Percentiles rank a stretch among this genome's conserved stretches.
Evolutionary conservation across 2,888 invertebrate genomes (phyloP).

Genomic region (Clanis bilineata): DNA sequence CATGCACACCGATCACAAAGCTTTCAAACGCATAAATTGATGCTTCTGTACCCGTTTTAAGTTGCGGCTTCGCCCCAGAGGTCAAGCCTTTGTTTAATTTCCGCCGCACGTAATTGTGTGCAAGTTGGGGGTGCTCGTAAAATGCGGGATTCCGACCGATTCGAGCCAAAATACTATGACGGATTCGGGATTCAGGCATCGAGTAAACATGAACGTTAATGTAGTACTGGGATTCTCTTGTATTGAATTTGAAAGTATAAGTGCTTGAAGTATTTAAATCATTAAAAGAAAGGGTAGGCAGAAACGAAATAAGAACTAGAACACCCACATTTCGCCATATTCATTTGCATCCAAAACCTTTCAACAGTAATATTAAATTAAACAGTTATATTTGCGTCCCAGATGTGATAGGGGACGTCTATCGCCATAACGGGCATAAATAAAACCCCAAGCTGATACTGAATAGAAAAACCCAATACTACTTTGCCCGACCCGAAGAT

Average conservation of each 20-base stretch:
- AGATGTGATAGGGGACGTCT: no score
- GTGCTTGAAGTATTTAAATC: no score
- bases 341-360: no score
- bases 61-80: conserved; percentile 23
- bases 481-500: no score
- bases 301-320: no score
- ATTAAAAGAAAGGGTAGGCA: no score
- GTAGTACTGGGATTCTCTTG: not conserved
- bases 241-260: not conserved
- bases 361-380: no score
- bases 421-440: no score
- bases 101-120: conserved; percentile 48
- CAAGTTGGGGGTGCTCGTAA: conserved; percentile 19
- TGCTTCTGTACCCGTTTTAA: not conserved
- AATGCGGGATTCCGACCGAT: conserved; percentile 17
- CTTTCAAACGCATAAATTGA: not conserved
- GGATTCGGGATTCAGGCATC: conserved; percentile 16
- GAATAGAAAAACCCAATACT: no score
- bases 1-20: not conserved
- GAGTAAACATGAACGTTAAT: conserved; percentile 17
- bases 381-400: no score
- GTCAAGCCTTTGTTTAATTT: conserved; percentile 56
- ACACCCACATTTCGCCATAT: no score
- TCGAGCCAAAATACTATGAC: conserved; percentile 14
- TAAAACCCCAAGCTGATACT: no score